Conservation (phyloP, 2,113 vertebrate genomes). For the Panurus biarmicus region DNA sequence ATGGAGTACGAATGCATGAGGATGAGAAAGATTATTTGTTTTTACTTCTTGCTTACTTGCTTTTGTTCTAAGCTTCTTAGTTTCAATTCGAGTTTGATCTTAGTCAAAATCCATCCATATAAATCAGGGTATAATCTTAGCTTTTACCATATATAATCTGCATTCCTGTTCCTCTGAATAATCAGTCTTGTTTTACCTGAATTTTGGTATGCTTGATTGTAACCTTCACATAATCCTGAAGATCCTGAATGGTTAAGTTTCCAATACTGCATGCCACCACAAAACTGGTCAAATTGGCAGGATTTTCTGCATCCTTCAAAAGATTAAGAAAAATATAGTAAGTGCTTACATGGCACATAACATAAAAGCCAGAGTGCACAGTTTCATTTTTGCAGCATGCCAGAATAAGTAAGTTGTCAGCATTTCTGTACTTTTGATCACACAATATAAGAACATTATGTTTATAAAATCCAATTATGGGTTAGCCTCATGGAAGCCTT, state of each 20-base stretch:
- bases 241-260: constrained; percentile 79
- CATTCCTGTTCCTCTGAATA: background rate
- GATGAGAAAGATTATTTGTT: background rate
- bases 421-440: constrained; percentile 58
- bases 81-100: background rate
- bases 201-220: constrained; percentile 77
- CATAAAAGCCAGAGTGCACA: background rate
- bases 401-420: constrained; percentile 62
- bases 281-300: constrained; percentile 80
- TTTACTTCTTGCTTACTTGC: background rate
- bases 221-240: constrained; percentile 82
- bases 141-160: background rate
- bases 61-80: background rate
- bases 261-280: constrained; percentile 94
- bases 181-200: constrained; percentile 70
- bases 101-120: background rate
- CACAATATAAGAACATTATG: constrained; percentile 32
- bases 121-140: background rate
- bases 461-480: constrained; percentile 53
- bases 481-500: constrained; percentile 30
- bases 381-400: background rate
- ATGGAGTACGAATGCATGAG: background rate
- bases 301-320: constrained; percentile 65
- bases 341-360: background rate
- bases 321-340: constrained; percentile 17